Evolutionary conservation across 2,888 invertebrate species (phyloP), one percentile per base, ranked within the genome.

Genomic region (Galerucella calmariensis): DNA sequence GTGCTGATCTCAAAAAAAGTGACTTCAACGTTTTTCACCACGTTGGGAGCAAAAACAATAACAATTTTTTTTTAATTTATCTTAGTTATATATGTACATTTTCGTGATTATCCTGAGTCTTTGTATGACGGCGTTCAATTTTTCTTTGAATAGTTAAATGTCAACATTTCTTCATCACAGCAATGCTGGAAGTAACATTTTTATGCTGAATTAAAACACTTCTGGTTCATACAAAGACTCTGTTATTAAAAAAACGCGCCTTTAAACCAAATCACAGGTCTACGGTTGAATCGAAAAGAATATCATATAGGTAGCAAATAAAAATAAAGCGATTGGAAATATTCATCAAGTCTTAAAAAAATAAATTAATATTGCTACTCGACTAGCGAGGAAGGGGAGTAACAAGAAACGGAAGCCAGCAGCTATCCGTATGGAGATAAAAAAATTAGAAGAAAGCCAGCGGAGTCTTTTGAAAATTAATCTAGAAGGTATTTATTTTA

Each of bases 251-350:
- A 76, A 79, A 80, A 78, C 79, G 78, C 79, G 78, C 78, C 77
- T 82, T 82, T 81, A 79, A 81, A 81, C 82, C 83, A 83, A 82
- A 86, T 85, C 85, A 86, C 85, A 86, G 84, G 85, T 85, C 81
- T 82, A 80, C 82, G 79, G 81, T 80, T 82, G 82, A 82, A 83
- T 65, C 81, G 79, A 78, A 78, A 74, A 72, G 44, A 16, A 72
- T 41, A 41, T 41, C 8, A 41, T 41, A 74, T 69, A 59, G 72
- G 72, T 70, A 74, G 76, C 75, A 75, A 78, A 73, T 67, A 74
- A 74, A 69, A 72, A 70, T 74, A 75, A 79, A 79, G 77, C 75
- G 51, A 69, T 75, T 46, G 73, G 71, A 77, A 74, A 70, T 72
- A 46, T 67, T 71, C 68, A 76, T 12, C 51, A 73, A 78, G 76